These are phyloP conservation scores for Halocynthia roretzi DNA, from an alignment of 23 tunicate species.

Conservation along the genomic window DNA sequence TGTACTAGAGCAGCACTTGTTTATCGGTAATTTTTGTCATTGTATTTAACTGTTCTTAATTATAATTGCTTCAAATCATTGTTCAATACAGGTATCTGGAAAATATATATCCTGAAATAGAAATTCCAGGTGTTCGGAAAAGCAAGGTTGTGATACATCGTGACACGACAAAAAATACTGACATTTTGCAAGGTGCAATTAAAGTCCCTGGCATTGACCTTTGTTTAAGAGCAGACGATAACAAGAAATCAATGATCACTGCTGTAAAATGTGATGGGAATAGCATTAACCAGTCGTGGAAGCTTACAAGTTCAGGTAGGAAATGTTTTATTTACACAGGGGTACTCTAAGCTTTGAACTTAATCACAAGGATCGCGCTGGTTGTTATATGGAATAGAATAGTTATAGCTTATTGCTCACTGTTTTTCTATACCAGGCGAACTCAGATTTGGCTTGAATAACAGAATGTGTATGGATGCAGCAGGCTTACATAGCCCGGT, in stretches of 20 bases:
- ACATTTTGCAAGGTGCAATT: slow-evolving; percentile 34
- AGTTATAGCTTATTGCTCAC: background rate
- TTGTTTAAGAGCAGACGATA: slow-evolving; percentile 36
- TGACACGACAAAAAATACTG: background rate
- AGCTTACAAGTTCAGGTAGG: slow-evolving; percentile 4
- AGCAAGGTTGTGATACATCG: slow-evolving; percentile 24
- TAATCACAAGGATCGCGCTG: background rate
- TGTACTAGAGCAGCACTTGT: background rate
- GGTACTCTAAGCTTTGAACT: background rate
- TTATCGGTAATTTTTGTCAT: no score
- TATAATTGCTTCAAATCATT: background rate
- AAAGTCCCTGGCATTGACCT: slow-evolving; percentile 45
- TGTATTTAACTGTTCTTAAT: no score
- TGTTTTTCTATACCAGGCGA: slow-evolving; percentile 32
- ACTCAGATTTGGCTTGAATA: slow-evolving; percentile 16
- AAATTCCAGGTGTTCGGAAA: slow-evolving; percentile 42
- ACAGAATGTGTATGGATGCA: slow-evolving; percentile 44
- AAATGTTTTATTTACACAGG: background rate
- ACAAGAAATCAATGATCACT: slow-evolving; percentile 19
- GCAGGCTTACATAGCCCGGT: slow-evolving; percentile 16
- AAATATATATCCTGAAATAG: slow-evolving; percentile 66
- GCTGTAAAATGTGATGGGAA: slow-evolving; percentile 25
- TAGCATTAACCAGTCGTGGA: slow-evolving; percentile 7
- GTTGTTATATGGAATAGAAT: no score
- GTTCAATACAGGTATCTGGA: slow-evolving; percentile 45